phyloP scores from a whole-genome alignment of 1,140 invertebrate species.

The Lasioglossum albipes region DNA sequence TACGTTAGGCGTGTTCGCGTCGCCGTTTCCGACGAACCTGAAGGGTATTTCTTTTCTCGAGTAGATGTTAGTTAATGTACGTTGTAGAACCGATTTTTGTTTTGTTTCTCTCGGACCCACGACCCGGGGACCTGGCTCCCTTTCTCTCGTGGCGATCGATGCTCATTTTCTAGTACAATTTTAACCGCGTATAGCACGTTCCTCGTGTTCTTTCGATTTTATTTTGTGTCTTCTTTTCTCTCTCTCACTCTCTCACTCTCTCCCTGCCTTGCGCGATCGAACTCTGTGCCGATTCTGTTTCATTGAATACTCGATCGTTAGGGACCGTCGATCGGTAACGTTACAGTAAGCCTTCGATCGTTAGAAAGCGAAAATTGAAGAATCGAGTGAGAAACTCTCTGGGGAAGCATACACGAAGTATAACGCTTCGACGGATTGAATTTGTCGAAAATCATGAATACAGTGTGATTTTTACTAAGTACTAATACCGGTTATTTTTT shows the following conservation, averaged over 20 bases:
- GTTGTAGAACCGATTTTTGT: neutral
- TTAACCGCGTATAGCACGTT: neutral
- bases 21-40: neutral
- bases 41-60: neutral
- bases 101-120: slow-evolving; percentile 2
- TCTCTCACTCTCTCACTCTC: neutral
- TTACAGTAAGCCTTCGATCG: too few relatives aligned
- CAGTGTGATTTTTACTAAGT: too few relatives aligned
- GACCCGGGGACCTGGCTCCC: neutral
- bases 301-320: neutral
- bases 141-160: slow-evolving; percentile 24
- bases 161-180: slow-evolving; percentile 44
- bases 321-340: neutral
- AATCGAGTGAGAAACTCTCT: too few relatives aligned
- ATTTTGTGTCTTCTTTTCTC: neutral
- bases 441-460: too few relatives aligned
- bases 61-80: too few relatives aligned
- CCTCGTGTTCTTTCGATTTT: neutral
- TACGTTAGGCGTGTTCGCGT: neutral
- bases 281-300: slow-evolving; percentile 33
- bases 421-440: too few relatives aligned
- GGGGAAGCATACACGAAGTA: too few relatives aligned
- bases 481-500: too few relatives aligned
- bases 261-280: neutral
- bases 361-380: too few relatives aligned